A percentile compares a stretch with the other conserved stretches of the same genome.
Conservation (phyloP, 2,113 vertebrate genomes). For the Sphyrna mokarran region DNA sequence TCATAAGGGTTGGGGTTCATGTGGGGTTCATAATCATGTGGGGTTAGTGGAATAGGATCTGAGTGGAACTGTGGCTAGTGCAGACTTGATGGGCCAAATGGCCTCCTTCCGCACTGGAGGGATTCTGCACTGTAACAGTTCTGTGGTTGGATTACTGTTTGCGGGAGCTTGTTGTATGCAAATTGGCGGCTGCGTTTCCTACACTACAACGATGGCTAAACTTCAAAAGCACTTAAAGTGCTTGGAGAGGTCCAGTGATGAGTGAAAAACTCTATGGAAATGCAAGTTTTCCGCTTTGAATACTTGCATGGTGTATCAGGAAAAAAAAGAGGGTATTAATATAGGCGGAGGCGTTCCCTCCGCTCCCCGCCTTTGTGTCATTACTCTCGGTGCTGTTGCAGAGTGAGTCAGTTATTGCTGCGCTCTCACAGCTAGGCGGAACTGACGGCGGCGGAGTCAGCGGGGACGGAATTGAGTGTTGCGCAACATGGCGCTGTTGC, state of each 20-base stretch:
- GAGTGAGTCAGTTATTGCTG: not conserved
- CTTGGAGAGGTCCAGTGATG: not conserved
- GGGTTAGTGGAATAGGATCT: too few relatives aligned
- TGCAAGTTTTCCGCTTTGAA: too few relatives aligned
- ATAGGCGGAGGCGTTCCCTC: too few relatives aligned
- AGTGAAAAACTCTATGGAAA: not conserved
- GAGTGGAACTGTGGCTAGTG: too few relatives aligned
- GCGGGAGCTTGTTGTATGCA: too few relatives aligned
- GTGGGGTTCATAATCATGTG: too few relatives aligned
- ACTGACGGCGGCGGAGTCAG: not conserved
- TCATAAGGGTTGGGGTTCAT: too few relatives aligned
- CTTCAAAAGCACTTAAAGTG: not conserved
- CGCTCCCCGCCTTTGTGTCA: too few relatives aligned
- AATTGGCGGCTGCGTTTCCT: too few relatives aligned
- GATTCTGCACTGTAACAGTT: not conserved
- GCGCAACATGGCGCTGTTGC: constrained; percentile 15
- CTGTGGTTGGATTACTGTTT: not conserved
- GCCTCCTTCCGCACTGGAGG: not conserved
- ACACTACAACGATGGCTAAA: not conserved
- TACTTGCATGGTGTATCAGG: too few relatives aligned
- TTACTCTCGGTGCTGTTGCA: not conserved
- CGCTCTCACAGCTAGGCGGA: not conserved
- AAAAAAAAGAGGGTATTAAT: too few relatives aligned
- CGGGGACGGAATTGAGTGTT: not conserved
- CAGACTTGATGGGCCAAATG: too few relatives aligned